These are phyloP conservation scores for Gymnothorax reevesii DNA, from an alignment of 2,797 vertebrate species.

Conservation along the genomic window DNA sequence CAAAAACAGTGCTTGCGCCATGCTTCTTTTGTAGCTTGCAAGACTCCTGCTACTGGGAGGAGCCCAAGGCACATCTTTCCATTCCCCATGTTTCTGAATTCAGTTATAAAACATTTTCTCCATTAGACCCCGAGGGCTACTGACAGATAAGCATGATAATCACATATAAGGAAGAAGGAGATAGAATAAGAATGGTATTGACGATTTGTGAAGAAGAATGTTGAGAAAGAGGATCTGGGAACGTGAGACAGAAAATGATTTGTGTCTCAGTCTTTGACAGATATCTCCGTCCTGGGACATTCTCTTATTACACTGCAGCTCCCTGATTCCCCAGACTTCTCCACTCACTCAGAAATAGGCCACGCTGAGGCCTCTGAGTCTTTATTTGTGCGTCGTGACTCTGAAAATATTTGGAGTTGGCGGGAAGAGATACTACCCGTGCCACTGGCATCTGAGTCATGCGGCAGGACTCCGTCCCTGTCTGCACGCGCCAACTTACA, in stretches of 20 bases:
- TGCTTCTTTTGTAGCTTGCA: background rate
- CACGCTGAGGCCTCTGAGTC: slow-evolving; percentile 54
- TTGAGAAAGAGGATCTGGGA: background rate
- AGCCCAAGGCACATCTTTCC: background rate
- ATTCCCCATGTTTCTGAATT: background rate
- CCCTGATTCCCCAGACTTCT: slow-evolving; percentile 44
- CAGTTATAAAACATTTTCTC: background rate
- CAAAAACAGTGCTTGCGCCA: background rate
- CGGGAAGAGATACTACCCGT: slow-evolving; percentile 64
- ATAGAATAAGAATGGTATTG: background rate
- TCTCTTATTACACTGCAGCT: background rate
- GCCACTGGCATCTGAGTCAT: slow-evolving; percentile 71
- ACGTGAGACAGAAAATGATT: background rate
- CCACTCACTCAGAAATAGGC: slow-evolving; percentile 52
- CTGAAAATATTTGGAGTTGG: slow-evolving; percentile 76
- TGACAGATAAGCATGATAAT: background rate
- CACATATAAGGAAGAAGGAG: background rate
- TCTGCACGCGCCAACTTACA: slow-evolving; percentile 16
- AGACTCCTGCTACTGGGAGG: background rate
- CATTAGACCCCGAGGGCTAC: background rate
- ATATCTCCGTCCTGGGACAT: background rate
- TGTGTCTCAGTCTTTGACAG: background rate
- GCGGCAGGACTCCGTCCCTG: slow-evolving; percentile 25
- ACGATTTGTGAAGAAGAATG: background rate
- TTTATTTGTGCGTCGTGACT: slow-evolving; percentile 61